These are phyloP conservation scores for Bombus waltoni DNA, from an alignment of 1,140 invertebrate genomes.

Conservation along the genomic window DNA sequence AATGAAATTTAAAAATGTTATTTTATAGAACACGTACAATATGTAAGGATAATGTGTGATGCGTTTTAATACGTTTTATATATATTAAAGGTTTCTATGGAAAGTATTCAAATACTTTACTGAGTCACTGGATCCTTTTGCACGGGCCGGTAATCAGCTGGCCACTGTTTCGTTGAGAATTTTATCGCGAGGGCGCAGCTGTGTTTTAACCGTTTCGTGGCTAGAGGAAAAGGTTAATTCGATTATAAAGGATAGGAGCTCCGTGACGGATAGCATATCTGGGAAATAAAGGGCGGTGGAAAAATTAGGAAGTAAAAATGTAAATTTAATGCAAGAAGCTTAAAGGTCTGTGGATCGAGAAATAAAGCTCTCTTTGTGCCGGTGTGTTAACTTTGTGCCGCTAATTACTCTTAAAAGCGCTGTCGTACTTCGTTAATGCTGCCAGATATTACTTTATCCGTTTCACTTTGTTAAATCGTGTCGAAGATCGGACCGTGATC, in stretches of 20 bases:
- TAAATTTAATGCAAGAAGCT: neutral
- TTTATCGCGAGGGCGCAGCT: neutral
- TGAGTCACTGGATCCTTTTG: neutral
- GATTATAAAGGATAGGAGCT: neutral
- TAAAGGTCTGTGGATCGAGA: neutral
- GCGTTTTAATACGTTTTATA: neutral
- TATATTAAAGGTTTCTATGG: neutral
- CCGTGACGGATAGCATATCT: neutral
- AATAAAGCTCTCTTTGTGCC: neutral
- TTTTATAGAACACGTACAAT: too few relatives aligned
- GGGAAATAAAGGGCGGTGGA: neutral
- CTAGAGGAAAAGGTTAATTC: neutral
- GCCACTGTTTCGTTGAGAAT: too few relatives aligned
- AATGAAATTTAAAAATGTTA: too few relatives aligned
- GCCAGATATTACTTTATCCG: neutral
- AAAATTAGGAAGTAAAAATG: neutral
- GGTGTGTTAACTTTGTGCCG: conserved; percentile 2
- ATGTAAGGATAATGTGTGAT: too few relatives aligned
- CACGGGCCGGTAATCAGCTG: neutral
- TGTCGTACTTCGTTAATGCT: neutral
- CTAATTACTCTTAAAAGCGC: conserved; percentile 4
- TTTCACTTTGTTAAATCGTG: neutral
- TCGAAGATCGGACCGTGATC: neutral
- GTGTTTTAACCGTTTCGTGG: neutral
- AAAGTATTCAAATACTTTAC: neutral